Percentiles rank a stretch among this genome's conserved stretches.
These are phyloP conservation scores for Cuculus canorus DNA, from an alignment of 2,797 vertebrate species.

Conservation along the genomic window DNA sequence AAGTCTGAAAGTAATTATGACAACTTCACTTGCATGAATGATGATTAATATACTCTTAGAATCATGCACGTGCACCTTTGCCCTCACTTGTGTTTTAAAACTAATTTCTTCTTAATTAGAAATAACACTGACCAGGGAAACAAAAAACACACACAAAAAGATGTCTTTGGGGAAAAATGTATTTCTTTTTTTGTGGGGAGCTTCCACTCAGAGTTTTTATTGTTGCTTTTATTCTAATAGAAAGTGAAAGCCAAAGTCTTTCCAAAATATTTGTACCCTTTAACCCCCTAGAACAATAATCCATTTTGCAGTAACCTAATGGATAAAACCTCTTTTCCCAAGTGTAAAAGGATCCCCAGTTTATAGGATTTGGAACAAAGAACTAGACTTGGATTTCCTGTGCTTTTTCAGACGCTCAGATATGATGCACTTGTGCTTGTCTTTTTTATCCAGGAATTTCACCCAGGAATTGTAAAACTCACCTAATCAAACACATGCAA, in stretches of 20 bases:
- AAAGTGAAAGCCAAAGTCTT: background rate
- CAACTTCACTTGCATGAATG: background rate
- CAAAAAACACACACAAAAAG: too few species aligned
- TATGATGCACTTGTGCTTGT: background rate
- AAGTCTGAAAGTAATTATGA: background rate
- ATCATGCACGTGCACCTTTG: background rate
- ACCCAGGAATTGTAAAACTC: background rate
- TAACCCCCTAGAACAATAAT: background rate
- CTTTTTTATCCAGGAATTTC: background rate
- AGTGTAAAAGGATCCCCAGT: background rate
- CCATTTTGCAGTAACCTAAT: background rate
- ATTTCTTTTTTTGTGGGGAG: background rate
- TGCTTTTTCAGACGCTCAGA: background rate
- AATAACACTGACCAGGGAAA: background rate
- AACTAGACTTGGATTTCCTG: background rate
- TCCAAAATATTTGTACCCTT: background rate
- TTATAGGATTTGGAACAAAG: background rate
- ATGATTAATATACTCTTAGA: background rate
- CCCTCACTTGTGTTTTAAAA: background rate
- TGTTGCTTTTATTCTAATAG: background rate
- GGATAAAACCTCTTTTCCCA: background rate
- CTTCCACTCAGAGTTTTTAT: background rate
- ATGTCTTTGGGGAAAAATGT: too few species aligned
- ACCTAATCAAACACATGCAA: background rate
- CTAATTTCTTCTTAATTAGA: background rate